Base-by-base conservation (phyloP, 2,797 vertebrate genomes). In the Myiotriccus ornatus region DNA sequence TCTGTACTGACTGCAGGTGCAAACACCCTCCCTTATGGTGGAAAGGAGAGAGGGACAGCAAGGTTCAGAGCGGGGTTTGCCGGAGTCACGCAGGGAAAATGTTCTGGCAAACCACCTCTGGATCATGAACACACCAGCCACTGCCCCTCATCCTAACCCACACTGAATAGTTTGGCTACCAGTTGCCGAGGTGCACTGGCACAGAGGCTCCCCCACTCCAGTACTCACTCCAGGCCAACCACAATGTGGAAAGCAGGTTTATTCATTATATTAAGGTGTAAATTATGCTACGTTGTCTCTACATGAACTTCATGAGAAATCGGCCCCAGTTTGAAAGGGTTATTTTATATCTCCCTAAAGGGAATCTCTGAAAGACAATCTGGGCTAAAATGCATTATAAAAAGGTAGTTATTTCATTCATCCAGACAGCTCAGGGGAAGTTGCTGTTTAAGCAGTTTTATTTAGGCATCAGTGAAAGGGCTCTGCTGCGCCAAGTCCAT, bases 381-480 rank as follows among this genome's bases (percentile, higher is more conserved):
- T 35, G 12, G 17, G 35, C 60, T 91, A 81, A 90, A 73, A 80
- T n/a, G 19, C 21, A 16, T 84, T 84, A 43, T 53, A 46, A 47
- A 44, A 50, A 52, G 9, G 19, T 14, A 68, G 21, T 73, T 88
- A 73, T 64, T 89, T 81, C 24, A 77, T 44, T 84, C 16, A 67
- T 44, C 22, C 30, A 87, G 55, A 59, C 10, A 78, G 64, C 46
- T 62, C 32, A 23, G n/a, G 21, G 30, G 20, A 89, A 78, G 37
- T n/a, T 93, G 28, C 57, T 14, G 4, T 89, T 92, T 65, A 52
- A 80, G 67, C 18, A n/a, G n/a, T 80, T 89, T 87, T 84, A 44
- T 83, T 90, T 69, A 79, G 47, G 32, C 88, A 71, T 87, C 63
- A 22, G 21, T 85, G 62, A 84, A 89, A 71, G 65, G 52, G 50